Conservation (phyloP, 1,140 invertebrate species). For the Papilio dardanus region DNA sequence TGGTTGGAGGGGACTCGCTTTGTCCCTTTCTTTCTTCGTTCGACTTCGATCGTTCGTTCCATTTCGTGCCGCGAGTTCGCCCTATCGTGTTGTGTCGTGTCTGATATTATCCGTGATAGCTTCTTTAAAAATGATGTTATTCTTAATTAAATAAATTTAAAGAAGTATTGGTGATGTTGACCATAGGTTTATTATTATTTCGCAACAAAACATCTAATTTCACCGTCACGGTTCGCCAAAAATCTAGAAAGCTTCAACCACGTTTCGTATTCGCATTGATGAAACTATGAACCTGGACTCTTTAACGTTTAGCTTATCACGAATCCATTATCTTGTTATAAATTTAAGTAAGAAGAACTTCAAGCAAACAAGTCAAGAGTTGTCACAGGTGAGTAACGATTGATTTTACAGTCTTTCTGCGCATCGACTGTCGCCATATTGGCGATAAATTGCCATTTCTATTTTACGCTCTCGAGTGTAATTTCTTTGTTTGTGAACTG, state of each 20-base stretch:
- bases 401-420: slow-evolving; percentile 60
- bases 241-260: slow-evolving; percentile 89
- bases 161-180: slow-evolving; percentile 80
- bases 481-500: neutral
- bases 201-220: slow-evolving; percentile 73
- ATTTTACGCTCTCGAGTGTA: neutral
- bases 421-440: slow-evolving; percentile 79
- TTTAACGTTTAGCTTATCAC: slow-evolving; percentile 98
- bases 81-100: slow-evolving; percentile 54
- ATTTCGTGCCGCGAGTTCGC: slow-evolving; percentile 42
- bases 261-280: slow-evolving; percentile 87
- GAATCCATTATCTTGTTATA: slow-evolving; percentile 98
- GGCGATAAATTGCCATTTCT: slow-evolving; percentile 47
- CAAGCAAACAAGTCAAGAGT: slow-evolving; percentile 92
- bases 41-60: neutral
- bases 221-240: slow-evolving; percentile 71
- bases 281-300: slow-evolving; percentile 99
- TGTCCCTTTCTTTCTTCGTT: slow-evolving; percentile 8
- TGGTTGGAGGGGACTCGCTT: neutral
- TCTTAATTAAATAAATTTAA: slow-evolving; percentile 63
- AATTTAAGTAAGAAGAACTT: slow-evolving; percentile 98
- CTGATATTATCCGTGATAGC: slow-evolving; percentile 45
- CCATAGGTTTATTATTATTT: slow-evolving; percentile 74
- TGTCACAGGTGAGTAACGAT: slow-evolving; percentile 78
- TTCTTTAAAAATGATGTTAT: slow-evolving; percentile 70